Evolutionary conservation across 2,797 vertebrate species (phyloP), one percentile per base, ranked within the genome.

Genomic region (Naso thynnoides): DNA sequence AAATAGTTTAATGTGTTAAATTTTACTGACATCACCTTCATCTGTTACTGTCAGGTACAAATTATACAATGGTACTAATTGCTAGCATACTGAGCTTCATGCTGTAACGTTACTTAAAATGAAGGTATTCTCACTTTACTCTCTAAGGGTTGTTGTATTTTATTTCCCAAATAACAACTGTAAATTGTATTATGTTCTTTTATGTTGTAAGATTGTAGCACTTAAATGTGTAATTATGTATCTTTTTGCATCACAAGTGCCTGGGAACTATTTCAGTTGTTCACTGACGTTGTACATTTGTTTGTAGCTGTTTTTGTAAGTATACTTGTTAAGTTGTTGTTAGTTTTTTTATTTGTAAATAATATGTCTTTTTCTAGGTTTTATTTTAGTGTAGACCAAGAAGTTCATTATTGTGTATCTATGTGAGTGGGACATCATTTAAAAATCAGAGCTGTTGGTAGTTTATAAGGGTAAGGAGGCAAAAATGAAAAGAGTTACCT

Each of bases 241-340:
- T 84, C 61, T 78, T 86, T 89, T 81, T 90, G 68, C 86, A 86
- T 91, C 87, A 82, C 75, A 90, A 93, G 92, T 92, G 91, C 92
- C 92, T 94, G 87, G 73, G 73, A 86, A 67, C 38, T 81, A 45
- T 76, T 86, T 92, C 90, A 92, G 91, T 89, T 83, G 23, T 87
- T 55, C 60, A 45, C 56, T 88, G 72, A 84, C 92, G 86, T 82
- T 82, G 65, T 88, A 82, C 39, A 83, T 79, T 70, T 73, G 26
- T 59, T 81, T 79, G 54, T 54, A 71, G 19, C 23, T 26, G 7
- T 73, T 73, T 78, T 84, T 84, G 36, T 76, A 77, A 77, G 33
- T 75, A 47, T 67, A 41, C 3, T 47, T 36, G 5, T 55, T 45
- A 53, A 66, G 23, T 78, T 64, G 21, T 47, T 55, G 16, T 39